These are phyloP conservation scores for Gobio gobio DNA, from an alignment of 2,113 vertebrate genomes.

Conservation along the genomic window DNA sequence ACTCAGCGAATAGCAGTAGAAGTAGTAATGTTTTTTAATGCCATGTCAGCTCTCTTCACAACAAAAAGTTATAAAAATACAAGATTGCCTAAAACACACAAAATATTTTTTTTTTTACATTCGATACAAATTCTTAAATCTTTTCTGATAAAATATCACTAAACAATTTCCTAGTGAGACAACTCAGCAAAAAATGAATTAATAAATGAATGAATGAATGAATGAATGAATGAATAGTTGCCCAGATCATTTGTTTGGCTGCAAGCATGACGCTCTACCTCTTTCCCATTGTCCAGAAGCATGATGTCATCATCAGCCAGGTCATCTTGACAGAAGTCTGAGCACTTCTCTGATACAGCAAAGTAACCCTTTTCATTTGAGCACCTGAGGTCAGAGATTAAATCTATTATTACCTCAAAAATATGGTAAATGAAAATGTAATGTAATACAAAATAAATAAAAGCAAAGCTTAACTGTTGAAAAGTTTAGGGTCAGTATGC, in stretches of 20 bases:
- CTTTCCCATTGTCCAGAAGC: conserved; percentile 93
- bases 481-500: too few species aligned
- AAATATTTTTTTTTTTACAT: too few species aligned
- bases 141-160: too few species aligned
- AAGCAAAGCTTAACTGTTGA: too few species aligned
- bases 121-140: too few species aligned
- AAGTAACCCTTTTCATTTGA: conserved; percentile 99
- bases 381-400: conserved; percentile 76
- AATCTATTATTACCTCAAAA: background rate
- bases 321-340: conserved; percentile 97
- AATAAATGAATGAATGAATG: background rate
- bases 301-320: conserved; percentile 97
- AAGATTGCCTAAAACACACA: too few species aligned
- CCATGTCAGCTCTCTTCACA: too few species aligned
- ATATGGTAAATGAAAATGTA: background rate
- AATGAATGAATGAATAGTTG: background rate
- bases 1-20: background rate
- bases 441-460: background rate
- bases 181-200: too few species aligned
- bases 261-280: conserved; percentile 73
- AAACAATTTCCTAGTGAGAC: too few species aligned
- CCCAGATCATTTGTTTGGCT: background rate
- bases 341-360: conserved; percentile 95
- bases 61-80: too few species aligned
- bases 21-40: background rate